Evolutionary conservation across 2,113 vertebrate species (phyloP).

Genomic region (Mus spicilegus): DNA sequence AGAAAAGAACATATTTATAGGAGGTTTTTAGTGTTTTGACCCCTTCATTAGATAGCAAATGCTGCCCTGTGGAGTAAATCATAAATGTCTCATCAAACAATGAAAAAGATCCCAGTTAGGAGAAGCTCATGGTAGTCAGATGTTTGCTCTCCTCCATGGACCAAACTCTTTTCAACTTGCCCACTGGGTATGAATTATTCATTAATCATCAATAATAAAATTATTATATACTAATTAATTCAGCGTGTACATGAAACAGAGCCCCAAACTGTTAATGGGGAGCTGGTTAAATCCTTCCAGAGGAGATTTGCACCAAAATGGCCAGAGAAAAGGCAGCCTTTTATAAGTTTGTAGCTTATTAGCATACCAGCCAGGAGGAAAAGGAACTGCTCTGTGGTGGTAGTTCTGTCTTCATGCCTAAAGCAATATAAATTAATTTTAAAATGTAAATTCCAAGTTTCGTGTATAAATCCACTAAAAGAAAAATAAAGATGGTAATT

Average conservation of each 20-base stretch:
- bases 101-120: constrained; percentile 39
- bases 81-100: constrained; percentile 55
- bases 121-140: not conserved
- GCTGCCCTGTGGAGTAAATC: not conserved
- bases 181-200: constrained; percentile 23
- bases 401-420: not conserved
- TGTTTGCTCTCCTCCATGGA: not conserved
- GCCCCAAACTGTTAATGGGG: not conserved
- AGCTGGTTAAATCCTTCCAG: not conserved
- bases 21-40: constrained; percentile 39
- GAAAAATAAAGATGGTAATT: not conserved
- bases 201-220: constrained; percentile 42
- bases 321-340: not conserved
- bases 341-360: not conserved
- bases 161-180: constrained; percentile 20
- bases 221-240: constrained; percentile 53
- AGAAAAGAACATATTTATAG: not conserved
- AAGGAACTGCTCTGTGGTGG: not conserved
- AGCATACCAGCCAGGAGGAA: not conserved
- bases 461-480: constrained; percentile 19
- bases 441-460: not conserved
- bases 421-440: not conserved
- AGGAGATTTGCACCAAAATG: not conserved
- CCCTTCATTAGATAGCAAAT: not conserved
- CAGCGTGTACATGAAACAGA: not conserved